Conservation (phyloP, 2,888 invertebrate genomes). For the Zaprionus lineosus region DNA sequence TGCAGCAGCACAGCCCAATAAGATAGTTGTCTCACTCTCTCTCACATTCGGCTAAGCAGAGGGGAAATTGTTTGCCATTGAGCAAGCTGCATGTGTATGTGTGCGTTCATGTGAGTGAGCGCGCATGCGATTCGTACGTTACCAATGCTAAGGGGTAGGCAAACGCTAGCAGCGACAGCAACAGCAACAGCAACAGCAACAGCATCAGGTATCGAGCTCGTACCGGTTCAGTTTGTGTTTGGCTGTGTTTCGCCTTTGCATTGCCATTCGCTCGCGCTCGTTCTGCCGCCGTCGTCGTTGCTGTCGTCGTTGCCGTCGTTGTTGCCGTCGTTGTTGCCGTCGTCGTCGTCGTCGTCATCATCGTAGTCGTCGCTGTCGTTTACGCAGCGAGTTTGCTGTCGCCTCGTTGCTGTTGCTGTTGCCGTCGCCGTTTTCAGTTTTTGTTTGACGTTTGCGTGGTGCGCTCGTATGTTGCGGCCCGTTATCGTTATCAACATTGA, state of each 20-base stretch:
- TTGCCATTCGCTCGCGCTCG: constrained; percentile 55
- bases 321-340: constrained; percentile 20
- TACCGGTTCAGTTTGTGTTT: constrained; percentile 54
- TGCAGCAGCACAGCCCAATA: constrained; percentile 25
- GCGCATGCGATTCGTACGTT: constrained; percentile 65
- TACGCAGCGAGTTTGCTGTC: constrained; percentile 33
- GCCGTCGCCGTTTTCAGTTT: constrained; percentile 64
- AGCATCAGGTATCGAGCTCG: constrained; percentile 51
- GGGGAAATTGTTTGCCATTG: constrained; percentile 59
- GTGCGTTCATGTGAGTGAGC: constrained; percentile 55
- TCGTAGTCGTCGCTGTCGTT: constrained; percentile 24
- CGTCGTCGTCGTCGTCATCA: constrained; percentile 20
- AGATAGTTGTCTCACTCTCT: constrained; percentile 56
- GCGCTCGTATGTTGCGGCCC: constrained; percentile 58
- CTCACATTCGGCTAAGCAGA: constrained; percentile 14
- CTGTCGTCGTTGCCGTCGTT: constrained; percentile 19
- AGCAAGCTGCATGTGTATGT: constrained; percentile 29
- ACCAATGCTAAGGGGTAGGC: constrained; percentile 44
- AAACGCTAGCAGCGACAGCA: constrained; percentile 19
- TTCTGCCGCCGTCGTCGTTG: constrained; percentile 27
- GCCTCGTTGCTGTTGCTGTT: constrained; percentile 48
- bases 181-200: constrained; percentile 16
- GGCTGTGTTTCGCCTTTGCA: constrained; percentile 56
- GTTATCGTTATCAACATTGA: constrained; percentile 46
- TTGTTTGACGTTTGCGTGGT: constrained; percentile 74